These are phyloP conservation scores for Griposia aprilina DNA, from an alignment of 2,888 invertebrate genomes.

Conservation along the genomic window DNA sequence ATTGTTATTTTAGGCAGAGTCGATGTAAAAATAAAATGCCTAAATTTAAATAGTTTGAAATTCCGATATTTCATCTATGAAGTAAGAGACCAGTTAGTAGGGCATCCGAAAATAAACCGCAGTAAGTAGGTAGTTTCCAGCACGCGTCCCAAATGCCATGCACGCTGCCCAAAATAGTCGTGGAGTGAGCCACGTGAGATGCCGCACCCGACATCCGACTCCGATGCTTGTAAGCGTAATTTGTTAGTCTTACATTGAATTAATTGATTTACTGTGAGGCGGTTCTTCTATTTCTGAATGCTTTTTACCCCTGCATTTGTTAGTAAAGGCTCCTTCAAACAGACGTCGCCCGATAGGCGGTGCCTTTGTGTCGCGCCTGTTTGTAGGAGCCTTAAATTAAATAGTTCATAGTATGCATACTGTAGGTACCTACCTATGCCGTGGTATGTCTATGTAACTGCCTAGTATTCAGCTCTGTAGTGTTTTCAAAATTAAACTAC, in stretches of 20 bases:
- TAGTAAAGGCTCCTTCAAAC: no score
- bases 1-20: constrained; percentile 2
- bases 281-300: constrained; percentile 6
- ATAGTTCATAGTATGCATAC: not conserved
- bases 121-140: constrained; percentile 86
- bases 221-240: constrained; percentile 58
- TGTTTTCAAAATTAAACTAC: not conserved
- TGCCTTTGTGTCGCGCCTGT: no score
- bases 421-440: no score
- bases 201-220: constrained; percentile 80
- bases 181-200: constrained; percentile 71
- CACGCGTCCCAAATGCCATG: constrained; percentile 86
- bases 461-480: not conserved
- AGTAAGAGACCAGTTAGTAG: constrained; percentile 81
- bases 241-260: constrained; percentile 22
- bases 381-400: no score
- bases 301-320: not conserved
- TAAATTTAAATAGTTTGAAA: constrained; percentile 9
- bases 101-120: constrained; percentile 85
- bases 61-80: constrained; percentile 70
- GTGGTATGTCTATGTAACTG: not conserved
- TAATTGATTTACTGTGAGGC: constrained; percentile 7
- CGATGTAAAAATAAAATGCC: not conserved
- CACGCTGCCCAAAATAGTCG: constrained; percentile 86
- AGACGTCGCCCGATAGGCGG: no score